Evolutionary conservation across 2,797 vertebrate genomes (phyloP).

Genomic region (Heteromormyrus szaboi): DNA sequence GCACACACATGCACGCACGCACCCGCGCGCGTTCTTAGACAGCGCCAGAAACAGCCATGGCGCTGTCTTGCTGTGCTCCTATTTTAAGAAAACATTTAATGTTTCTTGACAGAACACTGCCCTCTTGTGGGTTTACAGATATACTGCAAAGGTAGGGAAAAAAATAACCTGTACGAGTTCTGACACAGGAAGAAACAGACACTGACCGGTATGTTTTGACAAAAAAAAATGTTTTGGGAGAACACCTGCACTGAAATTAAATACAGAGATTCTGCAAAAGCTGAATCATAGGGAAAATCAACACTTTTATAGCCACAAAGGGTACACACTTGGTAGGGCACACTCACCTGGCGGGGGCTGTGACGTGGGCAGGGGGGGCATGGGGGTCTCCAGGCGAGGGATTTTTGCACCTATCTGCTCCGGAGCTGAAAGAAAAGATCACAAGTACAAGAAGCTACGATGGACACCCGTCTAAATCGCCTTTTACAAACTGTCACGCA

Average conservation of each 20-base stretch:
- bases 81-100: background rate
- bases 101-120: background rate
- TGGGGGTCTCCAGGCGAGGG: constrained; percentile 80
- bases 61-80: background rate
- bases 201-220: background rate
- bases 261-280: background rate
- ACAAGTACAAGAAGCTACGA: background rate
- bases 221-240: background rate
- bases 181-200: background rate
- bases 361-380: constrained; percentile 80
- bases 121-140: background rate
- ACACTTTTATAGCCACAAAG: background rate
- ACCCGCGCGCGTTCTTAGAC: background rate
- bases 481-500: background rate
- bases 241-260: background rate
- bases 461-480: background rate
- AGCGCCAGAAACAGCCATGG: background rate
- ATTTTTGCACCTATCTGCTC: constrained; percentile 88
- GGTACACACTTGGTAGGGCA: background rate
- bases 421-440: constrained; percentile 48
- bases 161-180: background rate
- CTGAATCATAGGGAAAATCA: background rate
- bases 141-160: background rate
- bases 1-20: constrained; percentile 31
- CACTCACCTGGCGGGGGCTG: constrained; percentile 81